Evolutionary conservation across 2,888 invertebrate species (phyloP), one percentile per base, ranked within the genome.

Genomic region (Catocala nupta): DNA sequence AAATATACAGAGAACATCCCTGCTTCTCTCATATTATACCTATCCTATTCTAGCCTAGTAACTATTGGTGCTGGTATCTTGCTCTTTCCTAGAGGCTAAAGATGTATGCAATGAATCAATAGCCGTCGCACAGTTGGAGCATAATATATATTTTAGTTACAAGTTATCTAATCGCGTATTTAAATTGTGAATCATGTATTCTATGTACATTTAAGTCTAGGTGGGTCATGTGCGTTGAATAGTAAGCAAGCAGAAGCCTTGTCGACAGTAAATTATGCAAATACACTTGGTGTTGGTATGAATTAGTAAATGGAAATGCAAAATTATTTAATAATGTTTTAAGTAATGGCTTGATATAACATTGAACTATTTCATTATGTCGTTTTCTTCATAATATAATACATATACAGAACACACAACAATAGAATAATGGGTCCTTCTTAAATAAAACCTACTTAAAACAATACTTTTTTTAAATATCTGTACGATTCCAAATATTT

Each of bases 261-360:
- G 79, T 71, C 73, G 55, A 75, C 73, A 77, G 71, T 70, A 66
- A 65, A 79, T 80, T 83, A 85, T 84, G 80, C 73, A 77, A 83
- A 84, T 81, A 60, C 47, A 68, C 67, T 54, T 59, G 68, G 52
- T 39, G 53, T 59, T 12, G 44, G 12, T 42, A 66, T 75, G 65
- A 73, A 70, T 70, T 59, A 67, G 25, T 68, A 60, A 55, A 69
- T 69, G 67, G 63, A 45, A 49, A 53, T 53, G 52, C 58, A 36
- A 36, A 50, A 53, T 65, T 59, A 50, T 56, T 59, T 53, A 16
- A 16, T 42, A 8, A 4, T 33, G 33, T 54, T 16, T 8, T 11
- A n/a, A 43, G 10, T 10, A 43, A 5, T 43, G 11, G 10, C 10
- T 43, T 39, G 6, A 11, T 5, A 43, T 43, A 11, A 43, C 11